Base-by-base conservation (phyloP, 2,113 vertebrate genomes). In the Empidonax traillii region DNA sequence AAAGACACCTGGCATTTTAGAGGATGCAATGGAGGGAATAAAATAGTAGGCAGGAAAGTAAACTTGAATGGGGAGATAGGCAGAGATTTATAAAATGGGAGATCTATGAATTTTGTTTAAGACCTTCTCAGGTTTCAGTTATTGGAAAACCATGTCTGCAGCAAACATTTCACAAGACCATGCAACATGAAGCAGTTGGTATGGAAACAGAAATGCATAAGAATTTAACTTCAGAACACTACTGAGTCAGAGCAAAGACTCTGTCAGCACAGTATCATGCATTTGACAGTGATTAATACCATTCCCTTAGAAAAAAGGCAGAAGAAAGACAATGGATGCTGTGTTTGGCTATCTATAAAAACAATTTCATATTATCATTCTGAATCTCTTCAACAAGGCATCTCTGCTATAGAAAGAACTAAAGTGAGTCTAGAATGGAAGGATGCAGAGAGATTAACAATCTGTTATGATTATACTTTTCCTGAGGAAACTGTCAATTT, bases 391-490 rank as follows among this genome's bases (percentile, higher is more conserved):
- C 71, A 95, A 78, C 62, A 75, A 94, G 73, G 63, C 33, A 59
- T 75, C 23, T 69, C n/a, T 71, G 58, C 30, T 46, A 63, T 3
- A 94, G 61, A 91, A 94, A 96, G 51, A 92, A 30, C 21, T 80
- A 39, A 66, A 83, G 33, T 53, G 41, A 93, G 62, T 72, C 90
- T 66, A 87, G 65, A 93, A 83, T 65, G 23, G 91, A 62, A 90
- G n/a, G 73, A 92, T 77, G 84, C 59, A 91, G 93, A 91, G 68
- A 93, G 33, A 84, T 18, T 89, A 85, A 87, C 22, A 87, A 80
- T 37, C 65, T 92, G 59, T 89, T 80, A 74, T 85, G 79, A 87
- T 72, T 95, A 85, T 90, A 55, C 43, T 63, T 76, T 87, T 95
- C 85, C 72, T 14, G 39, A 51, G 58, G 85, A 78, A 96, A 76